These are phyloP conservation scores for Odontomachus brunneus DNA, from an alignment of 1,140 invertebrate species.

Conservation along the genomic window DNA sequence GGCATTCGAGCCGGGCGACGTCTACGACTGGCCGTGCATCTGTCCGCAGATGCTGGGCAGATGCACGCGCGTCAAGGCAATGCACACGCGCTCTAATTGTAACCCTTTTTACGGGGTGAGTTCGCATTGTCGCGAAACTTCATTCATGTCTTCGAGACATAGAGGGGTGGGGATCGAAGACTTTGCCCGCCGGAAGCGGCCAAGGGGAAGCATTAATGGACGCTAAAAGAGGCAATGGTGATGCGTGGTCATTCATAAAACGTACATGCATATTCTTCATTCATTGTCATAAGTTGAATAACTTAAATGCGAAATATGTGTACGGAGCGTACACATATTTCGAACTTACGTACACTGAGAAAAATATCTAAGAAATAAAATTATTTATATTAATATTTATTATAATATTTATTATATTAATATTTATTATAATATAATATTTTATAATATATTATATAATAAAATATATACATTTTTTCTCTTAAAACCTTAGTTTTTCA, in stretches of 20 bases:
- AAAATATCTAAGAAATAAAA: no score
- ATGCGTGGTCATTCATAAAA: conserved; percentile 34
- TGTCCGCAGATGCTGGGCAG: conserved; percentile 80
- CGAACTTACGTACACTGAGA: no score
- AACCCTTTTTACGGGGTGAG: conserved; percentile 71
- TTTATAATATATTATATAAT: no score
- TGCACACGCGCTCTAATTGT: conserved; percentile 74
- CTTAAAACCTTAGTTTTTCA: no score
- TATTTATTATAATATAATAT: no score
- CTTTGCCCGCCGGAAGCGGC: conserved; percentile 59
- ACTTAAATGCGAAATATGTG: background rate
- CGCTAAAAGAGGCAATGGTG: conserved; percentile 35
- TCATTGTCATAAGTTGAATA: background rate
- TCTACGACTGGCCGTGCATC: conserved; percentile 69
- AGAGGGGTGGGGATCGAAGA: conserved; percentile 62
- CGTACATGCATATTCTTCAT: background rate
- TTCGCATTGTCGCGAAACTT: conserved; percentile 74
- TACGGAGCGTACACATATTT: background rate
- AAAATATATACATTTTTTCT: no score
- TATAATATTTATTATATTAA: no score
- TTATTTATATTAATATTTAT: no score
- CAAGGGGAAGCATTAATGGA: conserved; percentile 37
- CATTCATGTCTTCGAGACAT: conserved; percentile 66
- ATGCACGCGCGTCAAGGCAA: conserved; percentile 72
- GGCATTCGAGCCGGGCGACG: conserved; percentile 68